phyloP scores from a whole-genome alignment of 2,888 invertebrate species.

The Drepanosiphum platanoidis region DNA sequence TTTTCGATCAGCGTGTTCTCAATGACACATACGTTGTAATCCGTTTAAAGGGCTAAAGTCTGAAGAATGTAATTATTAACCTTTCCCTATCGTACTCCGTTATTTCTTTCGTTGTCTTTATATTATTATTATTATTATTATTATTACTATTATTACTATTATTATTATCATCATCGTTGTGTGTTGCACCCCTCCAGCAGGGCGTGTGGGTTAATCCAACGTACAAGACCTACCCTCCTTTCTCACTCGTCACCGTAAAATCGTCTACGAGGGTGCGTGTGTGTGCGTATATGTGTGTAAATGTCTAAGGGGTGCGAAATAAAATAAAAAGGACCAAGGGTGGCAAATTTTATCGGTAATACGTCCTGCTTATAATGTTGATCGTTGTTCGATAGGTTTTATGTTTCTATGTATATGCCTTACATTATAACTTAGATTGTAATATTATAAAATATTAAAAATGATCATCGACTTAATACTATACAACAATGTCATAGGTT shows the following conservation, averaged over 20 bases:
- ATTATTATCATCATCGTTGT: slow-evolving; percentile 42
- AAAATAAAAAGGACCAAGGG: slow-evolving; percentile 43
- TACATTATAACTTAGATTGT: background rate
- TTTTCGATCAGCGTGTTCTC: background rate
- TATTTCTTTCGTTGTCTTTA: slow-evolving; percentile 33
- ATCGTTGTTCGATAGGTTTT: slow-evolving; percentile 39
- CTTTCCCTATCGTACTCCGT: slow-evolving; percentile 21
- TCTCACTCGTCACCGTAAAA: slow-evolving; percentile 16
- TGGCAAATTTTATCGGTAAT: slow-evolving; percentile 47
- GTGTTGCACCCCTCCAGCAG: slow-evolving; percentile 20
- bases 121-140: slow-evolving; percentile 41
- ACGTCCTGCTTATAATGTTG: slow-evolving; percentile 15
- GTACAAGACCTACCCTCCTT: slow-evolving; percentile 11
- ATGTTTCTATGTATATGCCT: background rate
- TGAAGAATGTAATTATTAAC: slow-evolving; percentile 50
- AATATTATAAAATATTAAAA: background rate
- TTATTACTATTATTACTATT: slow-evolving; percentile 35
- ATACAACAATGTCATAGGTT: too few species aligned
- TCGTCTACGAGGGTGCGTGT: slow-evolving; percentile 41
- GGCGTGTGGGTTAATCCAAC: slow-evolving; percentile 34
- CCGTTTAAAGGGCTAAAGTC: slow-evolving; percentile 17
- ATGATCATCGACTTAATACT: background rate
- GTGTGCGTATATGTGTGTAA: slow-evolving; percentile 16
- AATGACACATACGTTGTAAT: slow-evolving; percentile 12
- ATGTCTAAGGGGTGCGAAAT: slow-evolving; percentile 38